These are phyloP conservation scores for Heterocephalus glaber DNA, from an alignment of 2,113 vertebrate genomes.

Conservation along the genomic window DNA sequence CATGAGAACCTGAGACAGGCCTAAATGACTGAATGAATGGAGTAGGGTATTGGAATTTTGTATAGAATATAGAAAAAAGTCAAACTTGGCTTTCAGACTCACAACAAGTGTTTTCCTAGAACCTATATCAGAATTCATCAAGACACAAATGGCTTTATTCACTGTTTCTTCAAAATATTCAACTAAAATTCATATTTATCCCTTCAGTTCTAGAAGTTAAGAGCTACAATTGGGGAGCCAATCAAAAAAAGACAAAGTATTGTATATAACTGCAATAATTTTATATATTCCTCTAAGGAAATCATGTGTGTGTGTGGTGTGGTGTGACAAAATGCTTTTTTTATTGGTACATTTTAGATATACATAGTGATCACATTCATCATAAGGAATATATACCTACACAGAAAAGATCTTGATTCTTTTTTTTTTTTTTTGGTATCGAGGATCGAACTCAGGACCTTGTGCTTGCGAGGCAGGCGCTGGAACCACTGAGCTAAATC, in stretches of 20 bases:
- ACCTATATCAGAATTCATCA: background rate
- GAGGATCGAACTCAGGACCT: too few species aligned
- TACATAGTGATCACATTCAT: background rate
- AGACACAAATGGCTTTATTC: background rate
- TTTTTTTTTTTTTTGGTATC: too few species aligned
- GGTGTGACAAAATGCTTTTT: background rate
- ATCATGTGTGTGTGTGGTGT: background rate
- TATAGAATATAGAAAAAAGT: slow-evolving; percentile 5
- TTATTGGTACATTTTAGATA: background rate
- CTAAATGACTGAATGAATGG: slow-evolving; percentile 19
- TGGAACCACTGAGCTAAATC: too few species aligned
- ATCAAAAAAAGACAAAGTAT: background rate
- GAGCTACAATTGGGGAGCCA: background rate
- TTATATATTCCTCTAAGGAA: background rate
- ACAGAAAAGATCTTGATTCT: background rate
- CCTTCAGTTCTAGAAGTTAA: background rate
- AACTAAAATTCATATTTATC: background rate
- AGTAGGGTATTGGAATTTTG: slow-evolving; percentile 21
- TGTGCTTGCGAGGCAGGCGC: too few species aligned
- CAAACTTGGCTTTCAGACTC: background rate
- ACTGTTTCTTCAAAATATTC: background rate
- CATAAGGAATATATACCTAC: background rate
- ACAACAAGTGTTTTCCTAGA: slow-evolving; percentile 3
- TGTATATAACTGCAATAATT: background rate
- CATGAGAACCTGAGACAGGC: background rate